Base-by-base conservation (phyloP, 2,113 vertebrate genomes). In the Camelus dromedarius region DNA sequence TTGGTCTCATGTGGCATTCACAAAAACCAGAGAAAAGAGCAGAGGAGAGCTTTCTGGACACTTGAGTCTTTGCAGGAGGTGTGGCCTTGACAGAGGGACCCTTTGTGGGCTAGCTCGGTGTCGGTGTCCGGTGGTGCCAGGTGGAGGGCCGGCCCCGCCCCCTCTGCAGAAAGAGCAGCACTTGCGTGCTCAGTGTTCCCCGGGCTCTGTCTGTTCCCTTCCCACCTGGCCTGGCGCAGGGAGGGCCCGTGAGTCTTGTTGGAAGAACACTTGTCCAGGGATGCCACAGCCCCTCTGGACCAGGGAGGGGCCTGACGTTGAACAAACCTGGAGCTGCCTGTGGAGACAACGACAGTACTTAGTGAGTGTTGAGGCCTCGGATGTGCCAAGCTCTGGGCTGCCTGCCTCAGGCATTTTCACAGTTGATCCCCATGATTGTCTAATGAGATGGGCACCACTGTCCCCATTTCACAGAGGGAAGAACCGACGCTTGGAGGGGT, bases 371-470 rank as follows among this genome's bases (percentile, higher is more conserved):
- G 5, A 28, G 52, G 50, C 18, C n/a, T n/a, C 14, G 46, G 24
- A 7, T 5, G 0, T 1, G 28, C 30, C 0, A 1, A 9, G 15
- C 32, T 38, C 15, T 19, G 56, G 24, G 50, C 24, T 4, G 10
- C 19, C 52, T 35, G 54, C 6, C 24, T 48, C 10, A 69, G 19
- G 26, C 22, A 0, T 79, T 70, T 42, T 19, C 64, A 26, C 11
- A 4, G 54, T 24, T n/a, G 24, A 11, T 20, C 20, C 14, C 64
- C 12, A 0, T 52, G 66, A 19, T n/a, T 7, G 9, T 67, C 60
- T 14, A 4, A 8, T 15, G 35, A 85, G 42, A 38, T 56, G 82
- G 85, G 6, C 46, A 28, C 46, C 9, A 0, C 6, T 3, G 8
- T 56, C 15, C 69, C 38, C 2, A 0, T 2, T 8, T 16, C 30